These are phyloP conservation scores for Maccullochella peelii DNA, from an alignment of 2,113 vertebrate species.

Conservation along the genomic window DNA sequence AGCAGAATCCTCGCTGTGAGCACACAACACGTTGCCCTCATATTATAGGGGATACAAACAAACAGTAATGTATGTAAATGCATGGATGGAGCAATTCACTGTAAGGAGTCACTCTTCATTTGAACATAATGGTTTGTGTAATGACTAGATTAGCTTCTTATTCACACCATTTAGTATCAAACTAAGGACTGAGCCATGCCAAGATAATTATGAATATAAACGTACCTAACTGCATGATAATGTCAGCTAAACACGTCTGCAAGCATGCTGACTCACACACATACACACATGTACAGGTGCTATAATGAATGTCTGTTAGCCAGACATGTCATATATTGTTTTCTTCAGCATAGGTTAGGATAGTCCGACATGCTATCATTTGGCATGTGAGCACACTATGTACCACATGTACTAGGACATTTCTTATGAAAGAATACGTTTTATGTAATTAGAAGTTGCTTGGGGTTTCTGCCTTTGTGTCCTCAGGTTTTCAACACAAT, in stretches of 20 bases:
- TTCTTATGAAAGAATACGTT: not conserved
- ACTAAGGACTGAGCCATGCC: slow-evolving; percentile 19
- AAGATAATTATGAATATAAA: slow-evolving; percentile 55
- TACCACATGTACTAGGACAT: not conserved
- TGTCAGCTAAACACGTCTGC: slow-evolving; percentile 18
- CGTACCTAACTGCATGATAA: slow-evolving; percentile 50
- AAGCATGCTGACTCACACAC: slow-evolving; percentile 9
- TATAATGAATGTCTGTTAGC: too few relatives aligned
- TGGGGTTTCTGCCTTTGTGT: not conserved
- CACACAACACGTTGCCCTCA: not conserved
- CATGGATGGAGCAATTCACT: slow-evolving; percentile 48
- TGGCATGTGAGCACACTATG: not conserved
- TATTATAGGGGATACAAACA: slow-evolving; percentile 36
- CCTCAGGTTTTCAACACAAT: not conserved
- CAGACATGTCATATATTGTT: not conserved
- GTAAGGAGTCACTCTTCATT: slow-evolving; percentile 61
- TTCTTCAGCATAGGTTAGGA: not conserved
- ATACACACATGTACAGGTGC: not conserved
- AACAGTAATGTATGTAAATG: slow-evolving; percentile 65
- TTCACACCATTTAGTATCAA: slow-evolving; percentile 42
- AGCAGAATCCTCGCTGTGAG: not conserved
- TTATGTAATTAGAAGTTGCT: not conserved
- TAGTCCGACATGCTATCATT: not conserved
- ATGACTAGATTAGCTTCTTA: slow-evolving; percentile 61
- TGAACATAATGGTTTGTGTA: slow-evolving; percentile 64